Evolutionary conservation across 2,113 vertebrate species (phyloP).

Genomic region (Camelus dromedarius): DNA sequence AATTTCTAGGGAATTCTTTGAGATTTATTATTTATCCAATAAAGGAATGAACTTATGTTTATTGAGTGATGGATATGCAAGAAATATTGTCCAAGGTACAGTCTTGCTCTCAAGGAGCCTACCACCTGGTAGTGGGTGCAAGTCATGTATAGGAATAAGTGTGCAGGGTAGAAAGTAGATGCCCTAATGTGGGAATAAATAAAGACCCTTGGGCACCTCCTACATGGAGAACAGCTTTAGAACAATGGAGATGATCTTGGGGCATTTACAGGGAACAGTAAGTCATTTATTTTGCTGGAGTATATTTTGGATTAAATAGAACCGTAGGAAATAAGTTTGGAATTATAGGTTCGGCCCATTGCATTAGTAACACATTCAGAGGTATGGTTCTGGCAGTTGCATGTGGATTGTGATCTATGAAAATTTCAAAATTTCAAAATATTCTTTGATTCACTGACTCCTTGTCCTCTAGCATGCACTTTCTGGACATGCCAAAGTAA

Average conservation of each 20-base stretch:
- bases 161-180: neutral
- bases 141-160: neutral
- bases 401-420: neutral
- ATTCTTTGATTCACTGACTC: neutral
- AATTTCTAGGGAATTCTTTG: conserved; percentile 36
- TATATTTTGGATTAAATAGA: neutral
- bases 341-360: neutral
- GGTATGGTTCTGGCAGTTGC: neutral
- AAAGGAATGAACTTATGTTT: neutral
- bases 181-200: neutral
- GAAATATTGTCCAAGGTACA: neutral
- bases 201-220: neutral
- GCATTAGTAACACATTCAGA: neutral
- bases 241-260: neutral
- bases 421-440: neutral
- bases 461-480: conserved; percentile 90
- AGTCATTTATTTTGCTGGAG: conserved; percentile 12
- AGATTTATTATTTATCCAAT: conserved; percentile 14
- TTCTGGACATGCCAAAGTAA: conserved; percentile 93
- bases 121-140: neutral
- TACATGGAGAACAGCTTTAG: neutral
- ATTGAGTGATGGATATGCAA: neutral
- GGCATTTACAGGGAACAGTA: neutral
- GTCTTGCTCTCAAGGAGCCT: neutral
- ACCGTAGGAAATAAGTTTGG: neutral